Conservation (phyloP, 2,888 invertebrate species). For the Poecilobothrus nobilitatus region DNA sequence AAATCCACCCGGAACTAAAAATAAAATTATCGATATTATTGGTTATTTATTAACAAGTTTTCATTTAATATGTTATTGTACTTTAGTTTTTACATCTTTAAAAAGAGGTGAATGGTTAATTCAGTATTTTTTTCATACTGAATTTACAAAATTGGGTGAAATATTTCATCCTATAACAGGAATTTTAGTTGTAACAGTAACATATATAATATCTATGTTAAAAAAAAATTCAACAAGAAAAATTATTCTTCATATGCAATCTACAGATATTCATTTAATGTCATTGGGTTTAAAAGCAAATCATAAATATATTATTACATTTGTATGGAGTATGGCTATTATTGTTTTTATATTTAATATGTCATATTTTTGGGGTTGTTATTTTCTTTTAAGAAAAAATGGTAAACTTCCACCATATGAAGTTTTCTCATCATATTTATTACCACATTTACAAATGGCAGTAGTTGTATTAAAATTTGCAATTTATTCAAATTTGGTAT, state of each 20-base stretch:
- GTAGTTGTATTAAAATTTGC: conserved; percentile 39
- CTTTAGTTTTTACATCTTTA: conserved; percentile 33
- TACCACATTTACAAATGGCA: conserved; percentile 39
- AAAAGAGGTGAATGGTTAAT: conserved; percentile 38
- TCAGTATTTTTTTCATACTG: conserved; percentile 41
- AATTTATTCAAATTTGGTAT: conserved; percentile 33
- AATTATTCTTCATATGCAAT: conserved; percentile 34
- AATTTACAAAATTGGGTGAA: conserved; percentile 39
- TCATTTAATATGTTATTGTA: conserved; percentile 34
- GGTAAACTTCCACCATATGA: conserved; percentile 37
- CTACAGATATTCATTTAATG: conserved; percentile 36
- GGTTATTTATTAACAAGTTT: conserved; percentile 33
- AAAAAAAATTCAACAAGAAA: conserved; percentile 30
- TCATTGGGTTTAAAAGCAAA: conserved; percentile 35
- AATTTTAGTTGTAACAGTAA: conserved; percentile 37
- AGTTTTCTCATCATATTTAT: conserved; percentile 36
- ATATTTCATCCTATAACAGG: conserved; percentile 35
- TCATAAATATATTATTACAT: conserved; percentile 33
- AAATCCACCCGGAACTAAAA: conserved; percentile 33
- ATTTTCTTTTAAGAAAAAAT: conserved; percentile 33
- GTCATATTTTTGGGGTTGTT: conserved; percentile 37
- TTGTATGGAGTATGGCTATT: conserved; percentile 33
- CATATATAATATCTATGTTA: conserved; percentile 36
- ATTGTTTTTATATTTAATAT: conserved; percentile 36
- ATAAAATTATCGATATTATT: conserved; percentile 33